phyloP scores from a whole-genome alignment of 2,113 vertebrate genomes.

The Rissa tridactyla region DNA sequence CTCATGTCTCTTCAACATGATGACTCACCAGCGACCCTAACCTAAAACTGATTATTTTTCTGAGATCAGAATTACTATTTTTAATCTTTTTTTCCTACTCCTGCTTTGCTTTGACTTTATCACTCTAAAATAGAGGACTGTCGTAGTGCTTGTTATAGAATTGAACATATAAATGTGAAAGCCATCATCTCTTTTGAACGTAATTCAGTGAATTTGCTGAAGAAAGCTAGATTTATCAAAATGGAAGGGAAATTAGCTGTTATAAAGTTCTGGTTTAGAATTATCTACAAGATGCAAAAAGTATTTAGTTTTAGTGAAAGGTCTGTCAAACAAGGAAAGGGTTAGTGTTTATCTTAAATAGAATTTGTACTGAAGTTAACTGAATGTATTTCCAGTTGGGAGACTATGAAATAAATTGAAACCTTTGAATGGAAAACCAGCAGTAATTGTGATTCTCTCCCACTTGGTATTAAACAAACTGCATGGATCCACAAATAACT shows the following conservation, averaged over 20 bases:
- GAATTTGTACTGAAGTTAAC: constrained; percentile 21
- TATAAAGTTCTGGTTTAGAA: neutral
- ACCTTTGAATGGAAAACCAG: constrained; percentile 19
- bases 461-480: constrained; percentile 53
- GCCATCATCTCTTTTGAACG: neutral
- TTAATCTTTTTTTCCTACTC: neutral
- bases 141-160: neutral
- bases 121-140: neutral
- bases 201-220: neutral
- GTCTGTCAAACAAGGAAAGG: neutral
- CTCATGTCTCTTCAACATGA: neutral
- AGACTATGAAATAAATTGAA: constrained; percentile 25
- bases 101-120: neutral
- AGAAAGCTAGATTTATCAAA: neutral
- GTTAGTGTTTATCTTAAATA: neutral
- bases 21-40: neutral
- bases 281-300: neutral
- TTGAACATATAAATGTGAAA: neutral
- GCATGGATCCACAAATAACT: constrained; percentile 57
- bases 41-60: neutral
- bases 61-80: neutral
- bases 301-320: neutral
- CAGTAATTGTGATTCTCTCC: constrained; percentile 46
- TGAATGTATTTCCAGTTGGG: constrained; percentile 12
- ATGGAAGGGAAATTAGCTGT: neutral